Base-by-base conservation (phyloP, 92 coral and sea anemone genomes). In the Isaurus tuberculatus region DNA sequence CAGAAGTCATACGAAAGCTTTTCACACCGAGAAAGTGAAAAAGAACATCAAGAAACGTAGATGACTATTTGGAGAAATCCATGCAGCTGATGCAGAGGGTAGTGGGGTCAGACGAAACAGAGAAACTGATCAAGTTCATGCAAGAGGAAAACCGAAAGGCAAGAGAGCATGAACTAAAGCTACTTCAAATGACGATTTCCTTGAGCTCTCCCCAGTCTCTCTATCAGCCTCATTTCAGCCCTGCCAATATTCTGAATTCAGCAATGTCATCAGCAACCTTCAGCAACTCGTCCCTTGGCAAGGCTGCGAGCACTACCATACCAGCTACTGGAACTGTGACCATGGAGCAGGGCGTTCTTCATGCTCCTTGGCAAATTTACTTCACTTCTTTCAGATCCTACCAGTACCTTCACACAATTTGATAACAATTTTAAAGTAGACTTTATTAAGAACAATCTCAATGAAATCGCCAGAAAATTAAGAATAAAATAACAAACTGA, bases 241-340 rank as follows among this genome's bases (percentile, higher is more conserved):
- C 40, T 65, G 42, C 71, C 11, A 44, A 44, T 44, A 44, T 65
- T 65, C 70, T 13, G 25, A 27, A 64, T 64, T 37, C 73, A n/a
- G 65, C 65, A 58, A 58, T 58, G 66, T 7, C 66, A 60, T 22
- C 30, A 60, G 66, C 66, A 60, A 60, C 66, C 66, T 61, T 19
- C 30, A 61, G 32, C 0, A 26, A 26, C 11, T 26, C 33, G 15
- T 61, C 16, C 67, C 17, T 23, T 61, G 67, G 67, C 33, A 8
- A 58, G n/a, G 65, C 65, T 58, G 5, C 65, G 23, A 58, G 65
- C 65, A 58, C 31, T 20, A 0, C 65, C 29, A 60, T 60, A 14
- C 34, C n/a, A n/a, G n/a, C n/a, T n/a, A n/a, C n/a, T n/a, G n/a
- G n/a, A n/a, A n/a, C n/a, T n/a, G n/a, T n/a, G n/a, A n/a, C n/a